phyloP scores from a whole-genome alignment of 2,888 invertebrate genomes.

The Sinhomidia bicolor region DNA sequence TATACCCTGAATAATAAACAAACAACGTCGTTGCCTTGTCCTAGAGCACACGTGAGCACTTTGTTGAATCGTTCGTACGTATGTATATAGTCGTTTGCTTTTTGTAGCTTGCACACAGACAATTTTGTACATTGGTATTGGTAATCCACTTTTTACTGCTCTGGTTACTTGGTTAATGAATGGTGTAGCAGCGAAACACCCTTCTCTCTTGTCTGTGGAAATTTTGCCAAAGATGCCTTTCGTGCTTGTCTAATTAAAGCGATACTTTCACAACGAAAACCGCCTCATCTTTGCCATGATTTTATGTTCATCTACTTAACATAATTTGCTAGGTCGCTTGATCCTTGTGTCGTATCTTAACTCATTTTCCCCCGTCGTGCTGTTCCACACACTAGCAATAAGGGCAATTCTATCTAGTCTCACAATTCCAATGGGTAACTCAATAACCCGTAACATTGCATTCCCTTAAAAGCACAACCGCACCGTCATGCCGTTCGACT shows the following conservation, averaged over 20 bases:
- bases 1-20: constrained; percentile 29
- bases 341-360: too few species aligned
- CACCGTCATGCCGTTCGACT: constrained; percentile 7
- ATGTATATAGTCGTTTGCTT: not conserved
- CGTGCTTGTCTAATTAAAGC: constrained; percentile 14
- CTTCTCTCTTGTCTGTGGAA: too few species aligned
- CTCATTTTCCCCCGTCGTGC: too few species aligned
- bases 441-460: constrained; percentile 23
- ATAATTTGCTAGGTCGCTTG: not conserved
- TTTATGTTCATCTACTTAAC: not conserved
- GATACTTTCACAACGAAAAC: constrained; percentile 1
- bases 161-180: not conserved
- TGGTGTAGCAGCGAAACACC: too few species aligned
- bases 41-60: not conserved
- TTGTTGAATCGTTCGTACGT: not conserved
- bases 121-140: not conserved
- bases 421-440: not conserved
- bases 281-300: not conserved
- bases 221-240: not conserved
- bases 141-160: not conserved
- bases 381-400: too few species aligned
- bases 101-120: not conserved
- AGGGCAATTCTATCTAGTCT: too few species aligned
- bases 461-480: constrained; percentile 3
- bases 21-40: not conserved